Evolutionary conservation across 1,140 invertebrate species (phyloP).

Genomic region (Danaus plexippus): DNA sequence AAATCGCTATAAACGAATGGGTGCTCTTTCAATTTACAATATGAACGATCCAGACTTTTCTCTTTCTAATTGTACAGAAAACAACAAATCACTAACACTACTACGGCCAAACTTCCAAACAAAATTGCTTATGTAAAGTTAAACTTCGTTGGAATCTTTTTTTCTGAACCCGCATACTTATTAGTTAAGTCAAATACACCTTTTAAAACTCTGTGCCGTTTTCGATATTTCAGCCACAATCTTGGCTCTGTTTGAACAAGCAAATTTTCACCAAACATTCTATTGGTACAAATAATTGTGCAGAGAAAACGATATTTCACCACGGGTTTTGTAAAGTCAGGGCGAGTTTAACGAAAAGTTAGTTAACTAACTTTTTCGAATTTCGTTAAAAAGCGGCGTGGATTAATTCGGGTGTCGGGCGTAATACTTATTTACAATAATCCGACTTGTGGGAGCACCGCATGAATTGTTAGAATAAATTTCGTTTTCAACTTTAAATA

Average conservation of each 20-base stretch:
- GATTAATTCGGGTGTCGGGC: conserved; percentile 60
- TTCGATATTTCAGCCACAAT: conserved; percentile 36
- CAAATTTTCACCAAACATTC: conserved; percentile 55
- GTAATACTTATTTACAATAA: conserved; percentile 71
- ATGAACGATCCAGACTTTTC: conserved; percentile 12
- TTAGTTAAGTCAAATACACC: conserved; percentile 67
- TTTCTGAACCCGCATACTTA: conserved; percentile 48
- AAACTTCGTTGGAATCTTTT: conserved; percentile 29
- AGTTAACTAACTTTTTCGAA: conserved; percentile 61
- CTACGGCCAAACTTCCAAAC: no score
- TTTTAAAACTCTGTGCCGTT: conserved; percentile 48
- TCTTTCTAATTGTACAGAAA: no score
- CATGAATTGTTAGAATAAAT: conserved; percentile 65
- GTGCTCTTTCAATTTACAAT: conserved; percentile 31
- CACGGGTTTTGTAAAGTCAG: conserved; percentile 40
- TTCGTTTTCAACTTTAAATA: conserved; percentile 34
- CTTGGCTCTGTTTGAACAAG: conserved; percentile 52
- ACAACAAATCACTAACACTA: no score
- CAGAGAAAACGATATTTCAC: conserved; percentile 58
- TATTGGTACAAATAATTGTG: conserved; percentile 67
- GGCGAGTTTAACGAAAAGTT: conserved; percentile 41
- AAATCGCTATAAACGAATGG: conserved; percentile 30
- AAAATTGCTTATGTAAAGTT: conserved; percentile 14
- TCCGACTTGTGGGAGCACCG: conserved; percentile 56
- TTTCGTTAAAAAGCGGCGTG: conserved; percentile 61